Conservation (phyloP, 2,797 vertebrate genomes). For the Ataeniobius toweri region DNA sequence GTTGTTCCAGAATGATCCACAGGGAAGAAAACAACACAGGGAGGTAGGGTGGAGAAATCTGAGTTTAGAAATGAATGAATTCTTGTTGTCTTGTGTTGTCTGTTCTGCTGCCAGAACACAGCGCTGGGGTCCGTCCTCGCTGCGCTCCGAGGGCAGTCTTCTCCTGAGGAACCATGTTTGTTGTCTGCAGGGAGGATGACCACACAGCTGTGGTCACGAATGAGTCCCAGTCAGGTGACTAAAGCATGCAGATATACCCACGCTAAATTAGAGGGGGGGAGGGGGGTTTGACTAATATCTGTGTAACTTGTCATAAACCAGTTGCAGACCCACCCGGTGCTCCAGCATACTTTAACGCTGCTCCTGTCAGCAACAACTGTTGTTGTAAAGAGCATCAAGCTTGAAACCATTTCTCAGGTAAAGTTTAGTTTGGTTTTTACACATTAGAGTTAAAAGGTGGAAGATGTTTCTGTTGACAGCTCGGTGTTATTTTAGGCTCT, state of each 20-base stretch:
- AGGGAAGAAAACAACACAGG: conserved; percentile 12
- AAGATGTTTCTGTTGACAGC: neutral
- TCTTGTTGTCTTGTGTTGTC: neutral
- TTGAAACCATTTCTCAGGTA: conserved; percentile 86
- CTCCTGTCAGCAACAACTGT: conserved; percentile 82
- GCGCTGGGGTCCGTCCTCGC: conserved; percentile 73
- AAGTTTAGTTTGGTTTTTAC: neutral
- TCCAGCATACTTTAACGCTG: conserved; percentile 83
- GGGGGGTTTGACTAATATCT: neutral
- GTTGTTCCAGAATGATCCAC: neutral
- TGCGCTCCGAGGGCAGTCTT: conserved; percentile 71
- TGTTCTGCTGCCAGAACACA: conserved; percentile 48
- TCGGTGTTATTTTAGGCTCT: conserved; percentile 77
- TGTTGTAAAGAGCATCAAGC: conserved; percentile 82
- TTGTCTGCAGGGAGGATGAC: conserved; percentile 68
- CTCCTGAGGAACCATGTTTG: conserved; percentile 69
- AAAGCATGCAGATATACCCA: neutral
- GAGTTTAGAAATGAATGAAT: neutral
- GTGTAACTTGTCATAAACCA: conserved; percentile 49
- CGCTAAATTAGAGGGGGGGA: neutral
- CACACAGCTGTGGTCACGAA: conserved; percentile 82
- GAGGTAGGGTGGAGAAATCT: neutral
- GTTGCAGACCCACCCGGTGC: conserved; percentile 78
- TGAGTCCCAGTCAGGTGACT: conserved; percentile 85
- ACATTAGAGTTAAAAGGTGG: neutral